A percentile compares a stretch with the other conserved stretches of the same genome.
phyloP scores from a whole-genome alignment of 2,888 invertebrate genomes.

The Serrognathus titanus region DNA sequence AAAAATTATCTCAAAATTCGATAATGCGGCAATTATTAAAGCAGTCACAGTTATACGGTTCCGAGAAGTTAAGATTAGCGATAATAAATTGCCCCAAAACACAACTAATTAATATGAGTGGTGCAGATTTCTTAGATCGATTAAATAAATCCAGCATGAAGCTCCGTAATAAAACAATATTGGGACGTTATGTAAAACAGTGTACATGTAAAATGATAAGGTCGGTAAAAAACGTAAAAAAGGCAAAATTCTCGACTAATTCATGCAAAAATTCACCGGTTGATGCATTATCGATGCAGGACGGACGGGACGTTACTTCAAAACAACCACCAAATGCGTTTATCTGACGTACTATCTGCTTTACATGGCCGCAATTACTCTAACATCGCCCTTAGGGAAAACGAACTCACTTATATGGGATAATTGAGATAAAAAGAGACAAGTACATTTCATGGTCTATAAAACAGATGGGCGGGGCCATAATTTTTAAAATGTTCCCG shows the following conservation, averaged over 20 bases:
- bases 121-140: slow-evolving; percentile 21
- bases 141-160: slow-evolving; percentile 21
- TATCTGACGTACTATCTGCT: slow-evolving; percentile 42
- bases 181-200: slow-evolving; percentile 17
- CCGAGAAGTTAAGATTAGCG: slow-evolving; percentile 18
- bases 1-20: slow-evolving; percentile 1
- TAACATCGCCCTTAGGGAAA: slow-evolving; percentile 38
- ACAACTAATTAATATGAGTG: slow-evolving; percentile 27
- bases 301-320: slow-evolving; percentile 26
- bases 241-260: slow-evolving; percentile 26
- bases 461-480: slow-evolving; percentile 36
- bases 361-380: slow-evolving; percentile 44
- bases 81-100: slow-evolving; percentile 24
- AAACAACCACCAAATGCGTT: slow-evolving; percentile 40
- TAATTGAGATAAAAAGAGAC: slow-evolving; percentile 9
- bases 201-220: slow-evolving; percentile 18
- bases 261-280: slow-evolving; percentile 31
- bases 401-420: slow-evolving; percentile 1
- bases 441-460: slow-evolving; percentile 32
- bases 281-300: slow-evolving; percentile 31
- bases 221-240: slow-evolving; percentile 17
- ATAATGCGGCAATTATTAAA: not conserved
- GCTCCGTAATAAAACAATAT: slow-evolving; percentile 19
- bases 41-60: slow-evolving; percentile 8
- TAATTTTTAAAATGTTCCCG: slow-evolving; percentile 36